These are phyloP conservation scores for Tauraco hartlaubi DNA, from an alignment of 2,797 vertebrate species.

Conservation along the genomic window DNA sequence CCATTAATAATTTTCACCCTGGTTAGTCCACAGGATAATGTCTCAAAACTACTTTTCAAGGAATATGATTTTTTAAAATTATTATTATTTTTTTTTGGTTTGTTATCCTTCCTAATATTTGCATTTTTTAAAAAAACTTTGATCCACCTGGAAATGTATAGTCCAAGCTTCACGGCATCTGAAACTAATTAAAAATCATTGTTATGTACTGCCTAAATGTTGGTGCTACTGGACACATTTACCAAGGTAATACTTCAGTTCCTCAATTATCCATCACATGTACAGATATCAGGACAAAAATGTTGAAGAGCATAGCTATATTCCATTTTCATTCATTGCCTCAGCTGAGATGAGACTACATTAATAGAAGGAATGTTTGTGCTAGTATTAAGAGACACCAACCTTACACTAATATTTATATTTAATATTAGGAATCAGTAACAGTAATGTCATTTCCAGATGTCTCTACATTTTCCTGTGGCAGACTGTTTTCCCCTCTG, in stretches of 20 bases:
- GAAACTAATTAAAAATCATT: neutral
- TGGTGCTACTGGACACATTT: neutral
- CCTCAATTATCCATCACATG: neutral
- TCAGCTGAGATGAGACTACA: neutral
- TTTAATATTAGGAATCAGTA: neutral
- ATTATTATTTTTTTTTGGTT: neutral
- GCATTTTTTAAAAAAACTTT: neutral
- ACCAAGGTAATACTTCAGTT: neutral
- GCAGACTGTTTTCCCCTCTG: neutral
- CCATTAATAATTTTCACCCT: neutral
- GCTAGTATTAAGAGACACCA: neutral
- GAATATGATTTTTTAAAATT: neutral
- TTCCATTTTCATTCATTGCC: neutral
- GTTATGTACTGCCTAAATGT: neutral
- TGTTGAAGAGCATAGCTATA: neutral
- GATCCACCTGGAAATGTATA: neutral
- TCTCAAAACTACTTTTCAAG: neutral
- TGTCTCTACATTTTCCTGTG: neutral
- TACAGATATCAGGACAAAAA: neutral
- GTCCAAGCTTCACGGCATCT: neutral
- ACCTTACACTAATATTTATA: neutral
- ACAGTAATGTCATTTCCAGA: neutral
- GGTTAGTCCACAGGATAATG: neutral
- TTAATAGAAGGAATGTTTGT: neutral
- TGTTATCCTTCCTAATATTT: rapidly evolving